These are phyloP conservation scores for Lerema accius DNA, from an alignment of 1,140 invertebrate species.

Conservation along the genomic window DNA sequence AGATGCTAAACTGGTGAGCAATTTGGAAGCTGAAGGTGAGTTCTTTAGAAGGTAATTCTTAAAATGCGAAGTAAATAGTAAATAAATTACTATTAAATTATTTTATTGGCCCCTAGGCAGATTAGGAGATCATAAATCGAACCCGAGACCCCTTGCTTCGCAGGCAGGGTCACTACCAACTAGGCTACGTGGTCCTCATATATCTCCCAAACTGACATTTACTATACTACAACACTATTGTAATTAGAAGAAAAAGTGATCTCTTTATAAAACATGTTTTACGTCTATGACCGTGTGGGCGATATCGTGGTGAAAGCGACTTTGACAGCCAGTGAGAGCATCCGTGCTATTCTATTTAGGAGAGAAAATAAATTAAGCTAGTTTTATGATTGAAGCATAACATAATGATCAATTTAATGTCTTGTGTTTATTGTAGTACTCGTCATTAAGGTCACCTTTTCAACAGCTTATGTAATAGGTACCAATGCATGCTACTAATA, in stretches of 20 bases:
- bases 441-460: too few relatives aligned
- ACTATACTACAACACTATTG: neutral
- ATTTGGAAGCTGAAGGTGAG: conserved; percentile 19
- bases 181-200: too few relatives aligned
- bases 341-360: neutral
- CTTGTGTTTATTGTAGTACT: neutral
- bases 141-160: too few relatives aligned
- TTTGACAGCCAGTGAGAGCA: neutral
- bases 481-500: too few relatives aligned
- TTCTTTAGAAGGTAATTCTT: too few relatives aligned
- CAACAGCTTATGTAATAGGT: too few relatives aligned
- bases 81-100: too few relatives aligned
- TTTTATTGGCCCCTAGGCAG: too few relatives aligned
- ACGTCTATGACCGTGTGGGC: conserved; percentile 4
- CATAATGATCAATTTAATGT: neutral
- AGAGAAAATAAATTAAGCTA: conserved; percentile 10
- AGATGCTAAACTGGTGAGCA: conserved; percentile 42
- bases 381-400: conserved; percentile 4
- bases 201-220: too few relatives aligned
- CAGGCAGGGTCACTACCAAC: too few relatives aligned
- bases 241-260: neutral
- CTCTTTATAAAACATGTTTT: conserved; percentile 8
- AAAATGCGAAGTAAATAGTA: too few relatives aligned
- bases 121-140: too few relatives aligned
- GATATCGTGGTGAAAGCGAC: conserved; percentile 7